Percentiles rank a stretch among this genome's conserved stretches.
Evolutionary conservation across 2,888 invertebrate species (phyloP).

Genomic region (Crepidodera aurea): DNA sequence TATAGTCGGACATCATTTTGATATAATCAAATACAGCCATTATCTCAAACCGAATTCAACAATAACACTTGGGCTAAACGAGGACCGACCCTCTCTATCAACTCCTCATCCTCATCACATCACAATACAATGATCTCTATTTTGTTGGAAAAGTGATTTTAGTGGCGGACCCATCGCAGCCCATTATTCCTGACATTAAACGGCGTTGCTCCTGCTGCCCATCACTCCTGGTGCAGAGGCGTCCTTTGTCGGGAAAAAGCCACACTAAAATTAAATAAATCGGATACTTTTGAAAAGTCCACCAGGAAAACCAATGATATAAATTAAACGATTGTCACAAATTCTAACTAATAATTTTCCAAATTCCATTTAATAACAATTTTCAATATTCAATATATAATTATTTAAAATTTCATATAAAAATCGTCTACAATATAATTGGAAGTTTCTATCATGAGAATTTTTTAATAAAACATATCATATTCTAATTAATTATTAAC

Average conservation of each 20-base stretch:
- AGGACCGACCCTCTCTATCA: constrained; percentile 3
- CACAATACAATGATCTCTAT: constrained; percentile 15
- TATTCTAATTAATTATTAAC: no score
- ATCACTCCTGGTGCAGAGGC: background rate
- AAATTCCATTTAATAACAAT: no score
- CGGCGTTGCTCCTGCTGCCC: background rate
- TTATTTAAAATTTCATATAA: no score
- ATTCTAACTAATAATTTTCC: no score
- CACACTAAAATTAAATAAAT: no score
- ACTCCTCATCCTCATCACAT: background rate
- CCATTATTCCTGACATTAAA: constrained; percentile 17
- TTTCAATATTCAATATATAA: no score
- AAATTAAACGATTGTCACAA: no score
- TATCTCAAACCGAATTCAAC: constrained; percentile 6
- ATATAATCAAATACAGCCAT: constrained; percentile 6
- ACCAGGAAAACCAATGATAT: no score
- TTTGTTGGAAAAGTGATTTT: constrained; percentile 16
- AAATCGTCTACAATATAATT: no score
- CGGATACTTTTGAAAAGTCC: no score
- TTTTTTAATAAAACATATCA: no score
- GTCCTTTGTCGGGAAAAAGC: background rate
- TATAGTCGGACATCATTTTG: background rate
- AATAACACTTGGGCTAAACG: constrained; percentile 16
- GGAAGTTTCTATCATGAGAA: no score
- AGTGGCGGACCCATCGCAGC: constrained; percentile 15